Evolutionary conservation across 2,113 vertebrate genomes (phyloP).

Genomic region (Cyprinus carpio): DNA sequence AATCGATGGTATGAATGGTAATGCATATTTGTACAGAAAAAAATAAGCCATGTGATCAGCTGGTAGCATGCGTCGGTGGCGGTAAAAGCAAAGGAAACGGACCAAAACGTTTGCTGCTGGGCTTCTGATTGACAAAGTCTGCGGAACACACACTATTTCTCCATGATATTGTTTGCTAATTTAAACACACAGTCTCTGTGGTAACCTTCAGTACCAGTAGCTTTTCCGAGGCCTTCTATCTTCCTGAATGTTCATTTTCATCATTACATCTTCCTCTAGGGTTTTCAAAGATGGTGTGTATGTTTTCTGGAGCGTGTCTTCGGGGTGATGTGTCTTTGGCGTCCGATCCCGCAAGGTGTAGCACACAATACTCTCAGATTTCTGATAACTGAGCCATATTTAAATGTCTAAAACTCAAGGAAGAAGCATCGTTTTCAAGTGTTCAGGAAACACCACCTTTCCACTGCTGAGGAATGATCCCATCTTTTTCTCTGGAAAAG

Average conservation of each 20-base stretch:
- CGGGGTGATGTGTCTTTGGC: conserved; percentile 87
- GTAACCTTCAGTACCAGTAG: conserved; percentile 89
- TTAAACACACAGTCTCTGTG: conserved; percentile 13
- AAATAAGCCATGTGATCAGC: not conserved
- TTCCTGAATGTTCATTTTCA: conserved; percentile 85
- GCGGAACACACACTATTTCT: not conserved
- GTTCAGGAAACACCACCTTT: conserved; percentile 71
- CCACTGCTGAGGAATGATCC: conserved; percentile 87
- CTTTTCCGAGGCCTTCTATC: conserved; percentile 71
- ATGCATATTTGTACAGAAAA: not conserved
- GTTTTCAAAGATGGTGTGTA: conserved; percentile 83
- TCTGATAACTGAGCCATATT: not conserved
- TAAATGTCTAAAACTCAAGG: not conserved
- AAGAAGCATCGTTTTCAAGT: not conserved
- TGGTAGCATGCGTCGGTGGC: not conserved
- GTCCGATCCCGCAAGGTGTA: conserved; percentile 79
- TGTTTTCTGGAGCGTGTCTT: conserved; percentile 82
- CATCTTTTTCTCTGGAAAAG: conserved; percentile 78
- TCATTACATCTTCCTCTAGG: conserved; percentile 93
- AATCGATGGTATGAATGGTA: not conserved
- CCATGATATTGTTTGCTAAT: conserved; percentile 49
- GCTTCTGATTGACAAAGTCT: conserved; percentile 12
- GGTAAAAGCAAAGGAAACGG: not conserved
- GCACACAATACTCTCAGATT: not conserved
- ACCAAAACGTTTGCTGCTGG: not conserved